These are phyloP conservation scores for Teleiodes luculella DNA, from an alignment of 2,888 invertebrate genomes.

Conservation along the genomic window DNA sequence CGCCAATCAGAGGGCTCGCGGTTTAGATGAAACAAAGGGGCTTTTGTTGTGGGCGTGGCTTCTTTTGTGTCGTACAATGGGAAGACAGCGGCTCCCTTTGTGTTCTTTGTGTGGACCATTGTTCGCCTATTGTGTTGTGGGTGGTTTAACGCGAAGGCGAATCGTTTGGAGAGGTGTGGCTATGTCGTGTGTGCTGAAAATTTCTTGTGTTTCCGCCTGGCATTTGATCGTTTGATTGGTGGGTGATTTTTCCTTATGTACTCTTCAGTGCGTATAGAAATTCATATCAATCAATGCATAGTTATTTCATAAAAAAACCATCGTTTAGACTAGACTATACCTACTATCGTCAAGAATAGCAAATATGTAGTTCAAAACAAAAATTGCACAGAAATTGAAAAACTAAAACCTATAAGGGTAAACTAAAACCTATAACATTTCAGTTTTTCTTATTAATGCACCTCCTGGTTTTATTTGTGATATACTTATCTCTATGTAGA, in stretches of 20 bases:
- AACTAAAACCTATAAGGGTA: too few relatives aligned
- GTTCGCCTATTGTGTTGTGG: constrained; percentile 44
- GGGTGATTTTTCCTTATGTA: background rate
- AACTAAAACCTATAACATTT: too few relatives aligned
- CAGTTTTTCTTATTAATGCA: too few relatives aligned
- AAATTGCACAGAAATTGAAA: too few relatives aligned
- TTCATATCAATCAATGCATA: too few relatives aligned
- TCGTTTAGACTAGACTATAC: too few relatives aligned
- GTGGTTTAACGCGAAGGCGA: constrained; percentile 26
- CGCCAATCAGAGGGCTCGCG: constrained; percentile 49
- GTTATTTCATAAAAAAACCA: too few relatives aligned
- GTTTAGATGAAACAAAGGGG: constrained; percentile 70
- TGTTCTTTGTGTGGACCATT: constrained; percentile 57
- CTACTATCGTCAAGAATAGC: too few relatives aligned
- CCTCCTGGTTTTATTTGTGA: too few relatives aligned
- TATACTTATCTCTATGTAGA: too few relatives aligned
- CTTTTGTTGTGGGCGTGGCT: constrained; percentile 62
- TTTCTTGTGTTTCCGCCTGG: constrained; percentile 38
- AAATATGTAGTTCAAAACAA: too few relatives aligned
- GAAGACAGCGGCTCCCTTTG: constrained; percentile 69
- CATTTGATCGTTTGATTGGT: constrained; percentile 30
- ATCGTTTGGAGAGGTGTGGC: constrained; percentile 26
- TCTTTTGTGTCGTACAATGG: constrained; percentile 70
- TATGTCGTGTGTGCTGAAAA: constrained; percentile 44
- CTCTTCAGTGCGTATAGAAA: background rate